Evolutionary conservation across 2,888 invertebrate species (phyloP), one percentile per base, ranked within the genome.

Genomic region (Zygaena filipendulae): DNA sequence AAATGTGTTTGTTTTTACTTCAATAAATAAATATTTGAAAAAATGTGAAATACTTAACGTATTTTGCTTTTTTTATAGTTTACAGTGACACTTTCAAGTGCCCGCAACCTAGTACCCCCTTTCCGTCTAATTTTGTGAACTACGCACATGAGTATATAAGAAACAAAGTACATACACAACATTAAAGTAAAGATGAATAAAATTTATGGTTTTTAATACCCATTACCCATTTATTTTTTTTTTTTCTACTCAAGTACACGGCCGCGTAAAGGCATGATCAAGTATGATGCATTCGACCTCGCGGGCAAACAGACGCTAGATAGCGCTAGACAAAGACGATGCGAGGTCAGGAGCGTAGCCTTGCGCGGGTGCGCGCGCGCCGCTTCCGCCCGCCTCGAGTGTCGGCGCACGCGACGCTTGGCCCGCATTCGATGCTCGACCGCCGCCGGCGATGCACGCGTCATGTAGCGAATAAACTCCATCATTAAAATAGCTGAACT

Each of bases 341-440:
- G 72, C 77, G 77, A 77, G 77, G 77, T 77, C 77, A 75, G 63
- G 77, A 77, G 74, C 75, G 69, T 62, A 77, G 77, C 77, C 75
- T 77, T 77, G 77, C 62, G 71, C 71, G 69, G 64, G 71, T 66
- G 70, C 67, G 68, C 63, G 60, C 53, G 60, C 68, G n/a, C 7
- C 16, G 16, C 16, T 16, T 16, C 16, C 16, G 16, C 16, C 16
- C 7, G 60, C 58, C 53, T 61, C 67, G 70, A 70, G 70, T 72
- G 74, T 72, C 74, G 69, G 72, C 53, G 53, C 52, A 43, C 47
- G 38, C 35, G 32, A 35, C 25, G 36, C 39, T 40, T 29, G 40
- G 35, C 33, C 32, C 52, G 52, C 54, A 60, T 43, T 60, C 53
- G 49, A 39, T 39, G 50, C 39, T 41, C 51, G 53, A 40, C 46